phyloP scores from a whole-genome alignment of 2,888 invertebrate genomes.

The Drosophila cyrtoloma region DNA sequence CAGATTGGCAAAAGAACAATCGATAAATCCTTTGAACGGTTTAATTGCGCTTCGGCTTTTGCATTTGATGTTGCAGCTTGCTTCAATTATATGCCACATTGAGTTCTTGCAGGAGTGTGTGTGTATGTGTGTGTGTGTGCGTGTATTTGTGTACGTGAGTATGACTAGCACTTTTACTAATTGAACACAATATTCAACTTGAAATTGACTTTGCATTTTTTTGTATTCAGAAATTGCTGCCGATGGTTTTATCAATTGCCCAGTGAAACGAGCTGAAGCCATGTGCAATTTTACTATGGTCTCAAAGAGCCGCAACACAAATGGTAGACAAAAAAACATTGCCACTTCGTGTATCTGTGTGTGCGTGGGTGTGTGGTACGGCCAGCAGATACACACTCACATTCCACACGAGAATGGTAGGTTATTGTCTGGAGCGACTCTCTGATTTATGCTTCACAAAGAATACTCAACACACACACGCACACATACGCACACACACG shows the following conservation, averaged over 20 bases:
- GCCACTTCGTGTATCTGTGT: slow-evolving; percentile 2
- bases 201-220: slow-evolving; percentile 19
- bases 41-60: slow-evolving; percentile 43
- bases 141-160: slow-evolving; percentile 1
- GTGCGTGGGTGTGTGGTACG: slow-evolving; percentile 9
- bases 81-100: slow-evolving; percentile 54
- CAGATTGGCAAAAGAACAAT: slow-evolving; percentile 55
- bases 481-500: neutral
- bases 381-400: slow-evolving; percentile 11
- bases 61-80: slow-evolving; percentile 50
- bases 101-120: neutral
- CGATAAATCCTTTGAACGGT: slow-evolving; percentile 40
- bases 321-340: slow-evolving; percentile 47
- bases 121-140: neutral
- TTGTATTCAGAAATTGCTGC: slow-evolving; percentile 58
- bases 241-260: slow-evolving; percentile 67
- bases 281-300: slow-evolving; percentile 67
- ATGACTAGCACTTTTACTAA: slow-evolving; percentile 49
- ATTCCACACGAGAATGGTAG: slow-evolving; percentile 47
- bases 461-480: slow-evolving; percentile 4
- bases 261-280: slow-evolving; percentile 57
- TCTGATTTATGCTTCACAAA: slow-evolving; percentile 69
- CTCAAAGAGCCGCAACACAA: slow-evolving; percentile 41
- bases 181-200: slow-evolving; percentile 38
- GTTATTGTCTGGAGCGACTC: slow-evolving; percentile 71